Base-by-base conservation (phyloP, 2,888 invertebrate genomes). In the Smittia aterrima region DNA sequence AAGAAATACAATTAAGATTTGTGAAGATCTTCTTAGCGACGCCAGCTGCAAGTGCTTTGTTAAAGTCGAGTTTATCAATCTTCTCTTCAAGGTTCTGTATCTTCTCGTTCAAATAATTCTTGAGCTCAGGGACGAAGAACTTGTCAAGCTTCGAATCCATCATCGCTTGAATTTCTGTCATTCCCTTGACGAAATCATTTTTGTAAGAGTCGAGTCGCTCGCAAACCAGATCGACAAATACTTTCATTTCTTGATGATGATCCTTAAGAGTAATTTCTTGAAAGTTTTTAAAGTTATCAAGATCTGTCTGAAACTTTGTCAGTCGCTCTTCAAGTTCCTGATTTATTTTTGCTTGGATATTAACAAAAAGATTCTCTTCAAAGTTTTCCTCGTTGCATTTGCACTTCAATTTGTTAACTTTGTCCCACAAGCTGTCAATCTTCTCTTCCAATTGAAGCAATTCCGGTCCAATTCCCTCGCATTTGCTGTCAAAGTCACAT, bases 31-130 rank as follows among this genome's bases (percentile, higher is more conserved):
- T 68, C 20, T 47, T 41, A 18, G 24, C 13, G 3, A n/a, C n/a
- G 9, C 68, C 68, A 3, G 68, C 68, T 11, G 68, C 68, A 6
- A 68, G 38, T 1, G 68, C 20, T n/a, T 40, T 32, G 7, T 41
- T 41, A 22, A 32, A 68, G 40, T 68, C 68, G 22, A 68, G 16
- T 9, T 68, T 68, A 0, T 68, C 24, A 47, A 68, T 68, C 16
- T 68, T 68, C 11, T 68, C 24, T 1, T 68, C 68, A 11, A 68
- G 41, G 3, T n/a, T 22, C 3, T 20, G 13, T 6, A 68, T 4
- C 9, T 1, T n/a, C 6, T 68, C 24, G 7, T 22, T 18, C 9
- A 68, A n/a, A 13, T 24, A 41, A 2, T 41, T 68, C 24, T 68
- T 47, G 1, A 68, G 6, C 13, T 68, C 41, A 3, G n/a, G n/a